Evolutionary conservation across 1,140 invertebrate genomes (phyloP), one percentile per base, ranked within the genome.

Genomic region (Lycorma delicatula): DNA sequence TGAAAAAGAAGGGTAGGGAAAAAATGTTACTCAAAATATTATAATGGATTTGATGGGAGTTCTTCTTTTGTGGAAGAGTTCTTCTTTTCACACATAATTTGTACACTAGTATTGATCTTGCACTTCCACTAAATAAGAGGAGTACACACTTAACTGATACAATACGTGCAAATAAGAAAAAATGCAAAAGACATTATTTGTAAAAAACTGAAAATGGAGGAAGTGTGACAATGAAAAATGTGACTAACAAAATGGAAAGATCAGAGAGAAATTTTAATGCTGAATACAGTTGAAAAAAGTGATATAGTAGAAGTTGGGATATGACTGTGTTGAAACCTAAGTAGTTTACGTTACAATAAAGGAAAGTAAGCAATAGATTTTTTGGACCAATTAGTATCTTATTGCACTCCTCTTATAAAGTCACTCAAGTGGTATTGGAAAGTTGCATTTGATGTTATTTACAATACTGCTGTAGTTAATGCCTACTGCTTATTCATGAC

Each of bases 311-410:
- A 41, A 41, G 36, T 41, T 3, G 36, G 11, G 20, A 41, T 41
- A 41, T 16, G 20, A 11, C 2, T 3, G 20, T 41, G 36, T 16
- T 41, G 36, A 41, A 41, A 12, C 36, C 36, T 41, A 16, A 13
- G n/a, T 13, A 20, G n/a, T 11, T 41, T 41, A 20, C n/a, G 36
- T 29, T 71, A 71, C 46, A 72, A 71, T 60, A 62, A 59, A 56
- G 60, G 50, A 48, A 72, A 72, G 65, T 54, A 66, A 60, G 67
- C 64, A 60, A 67, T 72, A 53, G 67, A 73, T n/a, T n/a, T n/a
- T n/a, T n/a, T n/a, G n/a, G 70, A 73, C 54, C 70, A 73, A 64
- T 70, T 72, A 67, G 62, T 60, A 59, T 62, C 69, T 16, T 72
- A 72, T 61, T 65, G 66, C 52, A 66, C 66, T 52, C 67, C 68